Evolutionary conservation across 2,113 vertebrate species (phyloP), one percentile per base, ranked within the genome.

Genomic region (Melozone crissalis): DNA sequence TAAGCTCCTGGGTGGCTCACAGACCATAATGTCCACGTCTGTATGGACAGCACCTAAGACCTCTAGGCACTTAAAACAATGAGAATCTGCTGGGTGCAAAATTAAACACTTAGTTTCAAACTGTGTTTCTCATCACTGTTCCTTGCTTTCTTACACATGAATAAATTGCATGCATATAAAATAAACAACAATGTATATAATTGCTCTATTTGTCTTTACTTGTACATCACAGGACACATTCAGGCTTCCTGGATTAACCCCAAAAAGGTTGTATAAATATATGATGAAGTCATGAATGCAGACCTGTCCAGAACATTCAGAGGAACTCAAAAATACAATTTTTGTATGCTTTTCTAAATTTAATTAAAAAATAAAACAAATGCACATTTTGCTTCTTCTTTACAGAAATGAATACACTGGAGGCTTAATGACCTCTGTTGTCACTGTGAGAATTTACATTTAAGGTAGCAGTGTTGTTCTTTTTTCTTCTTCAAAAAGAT

Each of bases 331-430:
- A 93, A 95, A 68, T 13, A 28, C 41, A 72, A 9, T 54, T 75
- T 86, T 62, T 55, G 52, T 41, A 35, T 72, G 68, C 31, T 79
- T 89, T 84, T n/a, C 62, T 89, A 87, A 95, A 94, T 86, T 37
- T 23, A 71, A 65, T 75, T 52, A 33, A 75, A 59, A 91, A 86
- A 90, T 57, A 93, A 93, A 92, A 71, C 37, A 89, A 96, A 92
- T 54, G 76, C 75, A 41, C 31, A 44, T 65, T 90, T 92, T 84
- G 30, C 35, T 49, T 81, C 78, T 96, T 78, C 85, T 87, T 81
- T 72, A 81, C 76, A 87, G 83, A 92, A 96, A 93, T 84, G 90
- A 92, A 89, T 94, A 94, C 93, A 89, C 80, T 65, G 26, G 85
- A 90, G 90, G 73, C 73, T 87, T 72, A 81, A 93, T 55, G 83